A percentile compares a stretch with the other conserved stretches of the same genome.
phyloP scores from a whole-genome alignment of 2,888 invertebrate species.

The Choristoneura rosaceana region DNA sequence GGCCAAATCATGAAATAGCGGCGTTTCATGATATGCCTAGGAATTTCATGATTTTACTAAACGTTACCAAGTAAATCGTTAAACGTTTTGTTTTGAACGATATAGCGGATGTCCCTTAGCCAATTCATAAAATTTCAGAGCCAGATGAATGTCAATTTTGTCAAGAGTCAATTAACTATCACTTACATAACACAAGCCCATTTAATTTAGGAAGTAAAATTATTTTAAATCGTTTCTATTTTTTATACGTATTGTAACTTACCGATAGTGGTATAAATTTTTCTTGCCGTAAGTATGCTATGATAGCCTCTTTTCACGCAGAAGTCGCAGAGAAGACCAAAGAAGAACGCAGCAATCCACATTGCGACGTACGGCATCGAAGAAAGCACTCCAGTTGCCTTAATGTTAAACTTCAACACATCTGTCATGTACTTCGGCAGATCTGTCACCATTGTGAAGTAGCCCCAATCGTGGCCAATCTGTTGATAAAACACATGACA shows the following conservation, averaged over 20 bases:
- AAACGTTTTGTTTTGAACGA: too few relatives aligned
- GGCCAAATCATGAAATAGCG: too few relatives aligned
- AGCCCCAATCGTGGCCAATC: slow-evolving; percentile 89
- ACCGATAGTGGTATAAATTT: slow-evolving; percentile 89
- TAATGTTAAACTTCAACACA: slow-evolving; percentile 87
- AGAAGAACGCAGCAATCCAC: slow-evolving; percentile 87
- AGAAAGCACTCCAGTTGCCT: slow-evolving; percentile 86
- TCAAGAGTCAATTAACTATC: too few relatives aligned
- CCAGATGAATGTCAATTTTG: too few relatives aligned
- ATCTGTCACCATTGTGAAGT: slow-evolving; percentile 90
- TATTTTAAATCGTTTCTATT: background rate
- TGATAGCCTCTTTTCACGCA: slow-evolving; percentile 86
- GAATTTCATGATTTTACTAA: too few relatives aligned
- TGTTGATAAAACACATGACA: slow-evolving; percentile 58
- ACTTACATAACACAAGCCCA: too few relatives aligned
- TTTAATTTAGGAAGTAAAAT: too few relatives aligned
- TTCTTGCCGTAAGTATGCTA: slow-evolving; percentile 84
- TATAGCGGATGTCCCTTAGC: too few relatives aligned
- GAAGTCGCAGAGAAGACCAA: slow-evolving; percentile 89
- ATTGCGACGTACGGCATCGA: slow-evolving; percentile 88
- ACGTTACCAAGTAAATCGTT: too few relatives aligned
- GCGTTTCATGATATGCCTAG: too few relatives aligned
- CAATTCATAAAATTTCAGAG: too few relatives aligned
- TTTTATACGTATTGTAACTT: slow-evolving; percentile 53
- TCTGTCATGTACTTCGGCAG: slow-evolving; percentile 89